Evolutionary conservation across 2,888 invertebrate species (phyloP), one percentile per base, ranked within the genome.

Genomic region (Archaeoteleia sp.): DNA sequence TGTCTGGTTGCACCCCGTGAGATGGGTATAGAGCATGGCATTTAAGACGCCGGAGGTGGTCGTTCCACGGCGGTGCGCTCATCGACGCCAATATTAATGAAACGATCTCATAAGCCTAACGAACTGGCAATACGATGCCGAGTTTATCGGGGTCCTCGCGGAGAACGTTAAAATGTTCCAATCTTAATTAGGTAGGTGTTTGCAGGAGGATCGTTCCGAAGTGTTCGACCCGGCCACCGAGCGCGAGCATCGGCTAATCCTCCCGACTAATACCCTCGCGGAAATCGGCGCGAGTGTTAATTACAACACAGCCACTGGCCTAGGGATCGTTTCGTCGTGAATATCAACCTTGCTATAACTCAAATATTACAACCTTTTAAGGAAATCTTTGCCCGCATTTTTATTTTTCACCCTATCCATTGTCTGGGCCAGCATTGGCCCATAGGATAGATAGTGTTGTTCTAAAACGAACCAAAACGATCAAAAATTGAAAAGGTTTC

Each of bases 181-280:
- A 83, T 84, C 83, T 84, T 83, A 84, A 84, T 84, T 84, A 84
- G 83, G 79, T 82, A 84, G 83, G 83, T 84, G 83, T 84, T 83
- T 68, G 66, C 58, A 61, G 58, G 57, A 55, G 71, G 65, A 70
- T 65, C 67, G 65, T 67, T 67, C 39, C 43, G 23, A 43, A 60
- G 62, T 54, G 57, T 66, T 51, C 55, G 37, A 57, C 49, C 53
- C 43, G 57, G 57, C 67, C 67, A 67, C 63, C 43, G 62, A 58
- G 30, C 49, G 46, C 34, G 58, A 54, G 20, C 39, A 37, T 54
- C 37, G 53, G 43, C 58, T 62, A 57, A 67, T 62, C 67, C 60
- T 14, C 25, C 25, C 35, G 51, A 32, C 58, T 53, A 58, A 62
- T 53, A 58, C 57, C 42, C 62, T 37, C 62, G 58, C 58, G 62